Conservation (phyloP, 2,113 vertebrate species). For the Numida meleagris region DNA sequence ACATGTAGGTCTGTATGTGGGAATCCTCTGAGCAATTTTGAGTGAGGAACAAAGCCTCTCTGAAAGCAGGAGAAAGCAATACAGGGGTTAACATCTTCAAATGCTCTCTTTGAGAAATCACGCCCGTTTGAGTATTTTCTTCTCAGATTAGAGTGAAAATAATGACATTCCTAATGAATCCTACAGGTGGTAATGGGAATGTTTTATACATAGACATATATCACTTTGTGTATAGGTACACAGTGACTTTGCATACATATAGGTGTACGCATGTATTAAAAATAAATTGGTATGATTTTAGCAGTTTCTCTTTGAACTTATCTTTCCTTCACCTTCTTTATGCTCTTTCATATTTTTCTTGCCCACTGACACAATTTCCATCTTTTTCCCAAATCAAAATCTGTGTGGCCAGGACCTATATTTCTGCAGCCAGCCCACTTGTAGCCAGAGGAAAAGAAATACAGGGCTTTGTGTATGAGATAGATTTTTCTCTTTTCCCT, state of each 20-base stretch:
- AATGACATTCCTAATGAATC: background rate
- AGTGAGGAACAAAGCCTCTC: background rate
- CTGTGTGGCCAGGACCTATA: background rate
- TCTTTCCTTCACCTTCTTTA: background rate
- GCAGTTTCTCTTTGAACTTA: background rate
- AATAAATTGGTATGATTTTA: background rate
- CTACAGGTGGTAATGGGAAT: background rate
- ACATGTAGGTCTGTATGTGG: background rate
- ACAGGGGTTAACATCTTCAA: background rate
- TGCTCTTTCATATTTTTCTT: background rate
- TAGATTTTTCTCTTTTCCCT: constrained; percentile 8
- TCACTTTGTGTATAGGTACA: background rate
- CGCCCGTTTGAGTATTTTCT: background rate
- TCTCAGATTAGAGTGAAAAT: background rate
- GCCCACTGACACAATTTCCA: background rate
- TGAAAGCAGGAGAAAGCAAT: background rate
- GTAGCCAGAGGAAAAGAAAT: background rate
- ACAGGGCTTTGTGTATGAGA: background rate
- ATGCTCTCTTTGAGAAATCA: background rate
- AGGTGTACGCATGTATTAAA: background rate
- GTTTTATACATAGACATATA: background rate
- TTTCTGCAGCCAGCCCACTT: background rate
- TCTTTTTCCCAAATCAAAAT: background rate
- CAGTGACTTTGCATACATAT: rapidly evolving
- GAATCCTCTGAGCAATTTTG: background rate